Evolutionary conservation across 2,888 invertebrate genomes (phyloP), one percentile per base, ranked within the genome.

Genomic region (Drosophila vallismaia): DNA sequence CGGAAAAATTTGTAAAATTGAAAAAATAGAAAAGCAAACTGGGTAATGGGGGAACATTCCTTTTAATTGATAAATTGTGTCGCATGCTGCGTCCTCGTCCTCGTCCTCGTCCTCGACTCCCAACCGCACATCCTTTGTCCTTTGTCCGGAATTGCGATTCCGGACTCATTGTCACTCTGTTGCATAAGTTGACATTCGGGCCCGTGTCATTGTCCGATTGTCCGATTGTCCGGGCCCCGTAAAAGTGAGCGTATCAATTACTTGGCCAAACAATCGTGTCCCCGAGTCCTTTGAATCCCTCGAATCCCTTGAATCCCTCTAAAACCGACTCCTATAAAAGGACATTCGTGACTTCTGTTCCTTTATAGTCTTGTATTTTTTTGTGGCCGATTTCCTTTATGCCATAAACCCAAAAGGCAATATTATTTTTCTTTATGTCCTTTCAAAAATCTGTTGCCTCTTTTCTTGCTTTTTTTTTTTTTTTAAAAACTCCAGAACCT

Each of bases 51-150:
- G 33, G 33, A 49, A 14, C 63, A 49, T 64, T 64, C 55, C 56
- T 63, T 78, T 69, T 76, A 80, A 84, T 77, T 84, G 79, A 87
- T 85, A 82, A 85, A 81, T 85, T 85, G 74, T 82, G 76, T 77
- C 79, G 79, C 87, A 87, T 82, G 87, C 83, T 84, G 83, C 63
- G 82, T 77, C 19, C 19, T 19, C 19, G 19, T 19, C 2, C 19
- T 19, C 19, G 19, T 19, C 19, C 19, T 19, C 63, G 77, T 79
- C 50, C 71, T 70, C 62, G 50, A 71, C 62, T 33, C 46, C 36
- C 54, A 62, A 64, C 72, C 66, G 72, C 72, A 71, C 40, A 40
- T 44, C 72, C 52, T 48, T 70, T 70, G 66, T 64, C 31, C 14
- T 12, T 28, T 56, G 10, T 26, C 19, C 14, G 29, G 26, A 12